phyloP scores from a whole-genome alignment of 2,888 invertebrate genomes.

The Notocelia uddmanniana region DNA sequence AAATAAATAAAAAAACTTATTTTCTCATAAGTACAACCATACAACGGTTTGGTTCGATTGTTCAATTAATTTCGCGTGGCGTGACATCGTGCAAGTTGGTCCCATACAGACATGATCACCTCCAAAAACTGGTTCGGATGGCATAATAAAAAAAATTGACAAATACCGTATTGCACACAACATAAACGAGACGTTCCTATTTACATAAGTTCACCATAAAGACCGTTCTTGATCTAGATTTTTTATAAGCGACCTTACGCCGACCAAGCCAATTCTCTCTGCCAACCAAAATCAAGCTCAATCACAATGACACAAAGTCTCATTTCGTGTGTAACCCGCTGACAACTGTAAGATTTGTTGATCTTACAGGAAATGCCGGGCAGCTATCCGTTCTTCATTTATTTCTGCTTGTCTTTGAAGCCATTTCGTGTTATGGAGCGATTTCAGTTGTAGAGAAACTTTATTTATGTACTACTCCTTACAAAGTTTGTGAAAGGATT shows the following conservation, averaged over 20 bases:
- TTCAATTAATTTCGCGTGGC: no score
- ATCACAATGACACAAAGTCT: not conserved
- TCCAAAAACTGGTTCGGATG: no score
- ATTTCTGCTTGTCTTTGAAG: conserved; percentile 37
- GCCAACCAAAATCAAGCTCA: not conserved
- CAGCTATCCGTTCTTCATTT: conserved; percentile 30
- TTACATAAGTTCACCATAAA: conserved; percentile 42
- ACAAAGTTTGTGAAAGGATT: not conserved
- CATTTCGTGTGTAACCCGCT: conserved; percentile 8
- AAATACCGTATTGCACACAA: not conserved
- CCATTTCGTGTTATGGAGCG: conserved; percentile 11
- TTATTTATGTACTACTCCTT: conserved; percentile 18
- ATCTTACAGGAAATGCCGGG: conserved; percentile 45
- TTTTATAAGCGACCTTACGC: conserved; percentile 37
- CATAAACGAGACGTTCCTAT: conserved; percentile 3
- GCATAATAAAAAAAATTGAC: no score
- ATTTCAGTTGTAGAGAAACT: conserved; percentile 5
- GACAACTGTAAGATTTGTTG: conserved; percentile 40
- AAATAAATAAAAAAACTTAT: no score
- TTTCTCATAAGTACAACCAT: no score
- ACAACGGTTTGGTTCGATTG: no score
- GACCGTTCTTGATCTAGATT: conserved; percentile 44
- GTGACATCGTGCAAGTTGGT: no score
- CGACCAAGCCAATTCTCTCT: conserved; percentile 6
- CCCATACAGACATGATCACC: no score